These are phyloP conservation scores for Linurgus olivaceus DNA, from an alignment of 2,797 vertebrate species.

Conservation along the genomic window DNA sequence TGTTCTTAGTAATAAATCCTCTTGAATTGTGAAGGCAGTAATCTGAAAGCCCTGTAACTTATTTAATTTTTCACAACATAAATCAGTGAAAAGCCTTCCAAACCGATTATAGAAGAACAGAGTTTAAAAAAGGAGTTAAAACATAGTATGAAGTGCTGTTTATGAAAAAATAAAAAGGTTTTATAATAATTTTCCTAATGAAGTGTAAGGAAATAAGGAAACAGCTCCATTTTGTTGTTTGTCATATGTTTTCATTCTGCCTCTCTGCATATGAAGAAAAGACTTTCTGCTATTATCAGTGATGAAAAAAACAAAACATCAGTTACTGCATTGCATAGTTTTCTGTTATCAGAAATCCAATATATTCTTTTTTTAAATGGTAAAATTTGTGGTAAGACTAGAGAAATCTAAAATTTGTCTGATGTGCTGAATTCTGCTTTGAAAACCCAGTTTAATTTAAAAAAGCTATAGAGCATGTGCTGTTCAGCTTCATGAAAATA, in stretches of 20 bases:
- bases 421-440: not conserved
- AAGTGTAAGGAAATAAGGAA: not conserved
- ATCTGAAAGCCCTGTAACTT: not conserved
- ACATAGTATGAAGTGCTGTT: not conserved
- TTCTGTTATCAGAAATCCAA: not conserved
- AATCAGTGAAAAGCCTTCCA: not conserved
- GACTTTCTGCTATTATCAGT: not conserved
- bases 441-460: not conserved
- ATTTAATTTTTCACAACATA: not conserved
- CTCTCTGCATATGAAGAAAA: not conserved
- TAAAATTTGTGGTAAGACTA: not conserved
- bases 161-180: not conserved
- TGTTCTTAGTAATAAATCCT: not conserved
- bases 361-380: not conserved
- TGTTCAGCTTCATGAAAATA: not conserved
- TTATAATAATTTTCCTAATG: not conserved
- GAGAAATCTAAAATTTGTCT: not conserved
- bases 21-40: not conserved
- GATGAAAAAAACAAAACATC: not conserved
- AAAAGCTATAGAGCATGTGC: not conserved
- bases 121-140: not conserved
- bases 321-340: not conserved
- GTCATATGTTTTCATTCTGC: not conserved
- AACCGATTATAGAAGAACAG: not conserved
- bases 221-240: not conserved